These are phyloP conservation scores for Meleagris gallopavo DNA, from an alignment of 2,113 vertebrate genomes.

Conservation along the genomic window DNA sequence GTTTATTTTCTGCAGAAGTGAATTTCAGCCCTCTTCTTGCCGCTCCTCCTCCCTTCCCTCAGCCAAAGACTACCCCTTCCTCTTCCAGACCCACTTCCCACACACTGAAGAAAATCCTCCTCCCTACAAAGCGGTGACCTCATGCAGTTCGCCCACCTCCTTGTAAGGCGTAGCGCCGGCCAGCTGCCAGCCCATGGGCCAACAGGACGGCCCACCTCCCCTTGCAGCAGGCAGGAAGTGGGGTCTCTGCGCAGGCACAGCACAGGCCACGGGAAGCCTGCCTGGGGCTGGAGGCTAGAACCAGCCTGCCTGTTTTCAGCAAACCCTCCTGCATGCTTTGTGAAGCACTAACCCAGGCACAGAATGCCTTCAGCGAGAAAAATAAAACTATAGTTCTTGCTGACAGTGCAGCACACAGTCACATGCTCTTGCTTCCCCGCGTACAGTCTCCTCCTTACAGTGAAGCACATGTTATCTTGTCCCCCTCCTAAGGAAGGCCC, in stretches of 20 bases:
- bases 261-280: fast-evolving
- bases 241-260: fast-evolving
- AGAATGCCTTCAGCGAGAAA: fast-evolving
- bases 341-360: background rate
- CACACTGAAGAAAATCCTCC: background rate
- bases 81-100: constrained; percentile 6
- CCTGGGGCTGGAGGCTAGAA: fast-evolving
- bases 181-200: background rate
- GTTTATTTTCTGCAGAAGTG: background rate
- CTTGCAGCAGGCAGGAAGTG: background rate
- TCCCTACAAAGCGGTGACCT: constrained; percentile 40
- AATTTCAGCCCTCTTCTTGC: background rate
- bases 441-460: background rate
- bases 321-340: background rate
- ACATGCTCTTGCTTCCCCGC: fast-evolving
- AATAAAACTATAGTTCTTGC: fast-evolving
- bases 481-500: fast-evolving
- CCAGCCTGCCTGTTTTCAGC: fast-evolving
- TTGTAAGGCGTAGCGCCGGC: constrained; percentile 12
- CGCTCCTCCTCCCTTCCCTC: background rate
- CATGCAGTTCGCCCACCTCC: constrained; percentile 39
- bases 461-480: background rate
- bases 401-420: fast-evolving
- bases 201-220: background rate
- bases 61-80: background rate